Conservation (phyloP, 2,797 vertebrate species). For the Ptychobarbus kaznakovi region DNA sequence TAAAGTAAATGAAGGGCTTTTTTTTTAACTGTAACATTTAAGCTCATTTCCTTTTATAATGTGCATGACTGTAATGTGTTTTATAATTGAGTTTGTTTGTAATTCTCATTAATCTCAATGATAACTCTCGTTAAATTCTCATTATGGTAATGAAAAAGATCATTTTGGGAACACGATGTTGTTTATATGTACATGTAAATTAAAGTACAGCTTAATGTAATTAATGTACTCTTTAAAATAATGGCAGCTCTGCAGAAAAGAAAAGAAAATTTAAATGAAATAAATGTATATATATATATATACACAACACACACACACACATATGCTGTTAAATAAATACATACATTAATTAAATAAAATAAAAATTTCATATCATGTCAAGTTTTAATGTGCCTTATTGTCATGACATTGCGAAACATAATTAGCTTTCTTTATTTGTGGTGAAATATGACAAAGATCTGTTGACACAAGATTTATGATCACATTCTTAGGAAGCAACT, state of each 20-base stretch:
- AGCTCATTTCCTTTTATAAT: background rate
- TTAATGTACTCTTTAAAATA: background rate
- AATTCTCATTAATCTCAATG: background rate
- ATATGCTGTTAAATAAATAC: no score
- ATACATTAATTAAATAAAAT: no score
- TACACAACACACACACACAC: no score
- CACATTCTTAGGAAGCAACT: background rate
- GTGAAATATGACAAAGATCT: background rate
- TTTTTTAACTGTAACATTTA: background rate
- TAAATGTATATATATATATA: background rate
- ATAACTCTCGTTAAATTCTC: background rate
- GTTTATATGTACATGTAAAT: background rate
- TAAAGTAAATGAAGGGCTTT: background rate
- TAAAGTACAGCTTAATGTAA: background rate
- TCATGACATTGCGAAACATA: background rate
- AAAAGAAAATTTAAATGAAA: no score
- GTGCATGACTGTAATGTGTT: constrained; percentile 14
- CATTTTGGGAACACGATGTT: background rate
- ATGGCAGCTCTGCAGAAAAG: no score
- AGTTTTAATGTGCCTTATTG: background rate
- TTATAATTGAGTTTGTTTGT: background rate
- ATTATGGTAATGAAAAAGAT: background rate
- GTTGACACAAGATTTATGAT: background rate
- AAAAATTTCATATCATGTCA: background rate
- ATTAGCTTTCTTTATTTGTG: background rate